A percentile compares a stretch with the other conserved stretches of the same genome.
Conservation (phyloP, 1,140 invertebrate species). For the Nylanderia fulva region DNA sequence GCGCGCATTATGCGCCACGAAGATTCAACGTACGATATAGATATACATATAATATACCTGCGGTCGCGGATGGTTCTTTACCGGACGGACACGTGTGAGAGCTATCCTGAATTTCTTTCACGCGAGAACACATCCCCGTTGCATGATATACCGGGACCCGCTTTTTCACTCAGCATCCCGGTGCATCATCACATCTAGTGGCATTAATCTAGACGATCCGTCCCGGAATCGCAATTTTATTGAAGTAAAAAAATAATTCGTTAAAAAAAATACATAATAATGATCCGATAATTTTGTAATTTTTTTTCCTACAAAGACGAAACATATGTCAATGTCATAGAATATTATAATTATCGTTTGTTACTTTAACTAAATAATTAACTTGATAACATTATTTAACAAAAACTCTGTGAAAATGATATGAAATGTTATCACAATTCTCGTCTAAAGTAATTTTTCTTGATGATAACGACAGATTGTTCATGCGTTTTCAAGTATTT, state of each 20-base stretch:
- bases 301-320: background rate
- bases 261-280: background rate
- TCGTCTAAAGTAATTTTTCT: background rate
- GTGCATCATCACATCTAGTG: background rate
- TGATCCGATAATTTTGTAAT: conserved; percentile 8
- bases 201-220: conserved; percentile 36
- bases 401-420: background rate
- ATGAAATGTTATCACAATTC: background rate
- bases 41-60: conserved; percentile 30
- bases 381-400: background rate
- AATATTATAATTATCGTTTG: background rate
- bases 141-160: conserved; percentile 22
- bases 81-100: conserved; percentile 3
- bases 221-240: background rate
- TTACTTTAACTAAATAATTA: too few species aligned
- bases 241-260: background rate
- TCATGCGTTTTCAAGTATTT: too few species aligned
- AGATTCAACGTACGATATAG: conserved; percentile 25
- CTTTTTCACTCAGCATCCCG: background rate
- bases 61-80: conserved; percentile 46
- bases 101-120: conserved; percentile 26
- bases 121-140: background rate
- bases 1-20: conserved; percentile 12
- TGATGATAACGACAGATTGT: too few species aligned
- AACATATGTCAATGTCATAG: background rate